Evolutionary conservation across 2,113 vertebrate species (phyloP).

Genomic region (Circaetus cinerascens): DNA sequence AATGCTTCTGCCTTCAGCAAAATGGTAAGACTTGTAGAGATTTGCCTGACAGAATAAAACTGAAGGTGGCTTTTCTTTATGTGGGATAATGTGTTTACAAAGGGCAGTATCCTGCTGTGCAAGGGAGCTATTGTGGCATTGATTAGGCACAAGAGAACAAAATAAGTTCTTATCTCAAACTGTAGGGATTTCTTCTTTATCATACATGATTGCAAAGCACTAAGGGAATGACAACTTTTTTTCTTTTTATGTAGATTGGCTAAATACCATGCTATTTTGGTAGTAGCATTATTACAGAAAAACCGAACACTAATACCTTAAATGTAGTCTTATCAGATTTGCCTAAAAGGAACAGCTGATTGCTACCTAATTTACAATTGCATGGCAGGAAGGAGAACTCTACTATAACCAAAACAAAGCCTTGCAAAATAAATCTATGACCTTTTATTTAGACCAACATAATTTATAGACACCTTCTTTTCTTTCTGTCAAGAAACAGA

Average conservation of each 20-base stretch:
- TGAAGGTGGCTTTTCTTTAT: not conserved
- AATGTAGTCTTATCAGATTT: not conserved
- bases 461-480: not conserved
- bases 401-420: not conserved
- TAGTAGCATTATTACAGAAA: not conserved
- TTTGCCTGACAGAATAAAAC: not conserved
- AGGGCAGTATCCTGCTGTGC: not conserved
- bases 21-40: not conserved
- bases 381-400: not conserved
- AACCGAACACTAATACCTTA: not conserved
- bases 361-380: not conserved
- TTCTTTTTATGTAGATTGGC: not conserved
- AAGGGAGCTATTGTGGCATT: not conserved
- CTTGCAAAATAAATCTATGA: not conserved
- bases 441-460: not conserved
- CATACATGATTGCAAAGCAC: not conserved
- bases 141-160: not conserved
- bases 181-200: not conserved
- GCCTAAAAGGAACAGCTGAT: not conserved
- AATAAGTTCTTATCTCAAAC: not conserved
- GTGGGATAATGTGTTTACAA: not conserved
- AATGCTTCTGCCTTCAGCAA: not conserved
- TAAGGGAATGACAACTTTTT: not conserved
- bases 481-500: not conserved
- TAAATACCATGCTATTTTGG: not conserved